Percentiles rank a stretch among this genome's conserved stretches.
These are phyloP conservation scores for Elachura formosa DNA, from an alignment of 2,113 vertebrate species.

Conservation along the genomic window DNA sequence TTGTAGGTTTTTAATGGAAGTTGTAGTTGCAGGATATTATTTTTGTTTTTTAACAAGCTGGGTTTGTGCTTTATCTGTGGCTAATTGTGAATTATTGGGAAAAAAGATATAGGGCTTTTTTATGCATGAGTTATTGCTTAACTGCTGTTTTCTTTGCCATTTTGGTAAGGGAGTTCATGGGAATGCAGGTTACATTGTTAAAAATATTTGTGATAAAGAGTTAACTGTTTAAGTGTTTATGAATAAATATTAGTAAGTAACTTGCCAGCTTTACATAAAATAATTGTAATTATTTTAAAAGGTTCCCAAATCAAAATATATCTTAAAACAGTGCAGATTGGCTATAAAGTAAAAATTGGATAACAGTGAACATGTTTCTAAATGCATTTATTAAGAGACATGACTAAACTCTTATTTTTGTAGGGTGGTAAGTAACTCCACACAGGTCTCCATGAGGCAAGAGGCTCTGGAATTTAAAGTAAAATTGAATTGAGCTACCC, in stretches of 20 bases:
- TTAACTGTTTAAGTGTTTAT: background rate
- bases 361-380: background rate
- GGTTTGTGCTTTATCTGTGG: background rate
- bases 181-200: background rate
- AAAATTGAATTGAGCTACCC: background rate
- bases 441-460: background rate
- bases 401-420: background rate
- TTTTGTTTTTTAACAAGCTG: background rate
- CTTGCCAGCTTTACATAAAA: background rate
- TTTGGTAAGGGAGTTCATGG: background rate
- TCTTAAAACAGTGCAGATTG: background rate
- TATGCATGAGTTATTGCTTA: background rate
- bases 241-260: background rate
- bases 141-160: background rate
- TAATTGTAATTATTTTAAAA: background rate
- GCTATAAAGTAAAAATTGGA: background rate
- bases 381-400: background rate
- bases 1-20: background rate
- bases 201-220: background rate
- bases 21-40: background rate
- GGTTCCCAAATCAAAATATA: background rate
- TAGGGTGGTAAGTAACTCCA: background rate
- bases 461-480: background rate
- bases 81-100: background rate
- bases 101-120: background rate